Base-by-base conservation (phyloP, 2,888 invertebrate species). In the Muschampia plurimacula region DNA sequence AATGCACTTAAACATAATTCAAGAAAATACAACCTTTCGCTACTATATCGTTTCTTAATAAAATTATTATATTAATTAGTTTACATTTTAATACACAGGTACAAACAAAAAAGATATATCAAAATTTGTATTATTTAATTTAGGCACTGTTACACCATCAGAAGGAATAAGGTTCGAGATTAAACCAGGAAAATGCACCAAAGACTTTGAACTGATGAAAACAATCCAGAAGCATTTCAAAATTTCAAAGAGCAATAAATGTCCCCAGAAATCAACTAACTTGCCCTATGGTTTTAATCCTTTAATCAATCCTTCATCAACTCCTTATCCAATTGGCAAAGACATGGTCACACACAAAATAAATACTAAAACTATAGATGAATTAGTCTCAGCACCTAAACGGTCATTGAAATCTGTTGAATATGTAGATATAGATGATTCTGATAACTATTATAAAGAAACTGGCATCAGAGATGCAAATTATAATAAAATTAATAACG, bases 121-220 rank as follows among this genome's bases (percentile, higher is more conserved):
- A 9, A 12, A 46, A 46, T 8, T 22, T 15, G 39, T 52, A 55
- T 22, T 67, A 44, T 28, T 49, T 13, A 46, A 36, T 62, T 12
- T 36, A 69, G 69, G 39, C 5, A 15, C 32, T 41, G 10, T 36
- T 32, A 39, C 12, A 12, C 36, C 32, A n/a, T 80, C 82, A 8
- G 84, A 86, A 77, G 86, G 84, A 1, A 73, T 86, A 9, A 72
- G 79, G 71, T 76, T 86, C 10, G 80, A 86, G 77, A 4, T 82
- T 0, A 74, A 73, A 8, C 81, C 83, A 0, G 80, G 79, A 5
- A 68, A 64, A 74, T 1, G 46, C 28, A 9, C 41, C 9, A 9
- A 22, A 22, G 81, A 85, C 0, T 36, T 44, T 0, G 77, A 78
- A 1, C n/a, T 84, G 0, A 59, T 78, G 5, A 80, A 79, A 44